phyloP scores from a whole-genome alignment of 2,113 vertebrate genomes.

The Microtus pennsylvanicus region DNA sequence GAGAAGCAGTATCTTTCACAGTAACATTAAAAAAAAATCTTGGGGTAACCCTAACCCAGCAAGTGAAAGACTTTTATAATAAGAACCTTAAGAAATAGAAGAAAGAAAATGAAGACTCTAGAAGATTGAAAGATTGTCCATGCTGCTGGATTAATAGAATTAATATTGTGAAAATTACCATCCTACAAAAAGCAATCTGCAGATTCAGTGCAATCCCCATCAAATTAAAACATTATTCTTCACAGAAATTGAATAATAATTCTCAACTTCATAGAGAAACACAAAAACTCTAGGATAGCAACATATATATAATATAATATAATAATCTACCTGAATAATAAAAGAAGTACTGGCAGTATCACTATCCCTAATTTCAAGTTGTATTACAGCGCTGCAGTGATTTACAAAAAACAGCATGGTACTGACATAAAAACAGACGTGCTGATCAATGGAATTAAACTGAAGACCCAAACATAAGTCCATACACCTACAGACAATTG shows the following conservation, averaged over 20 bases:
- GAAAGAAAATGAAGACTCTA: neutral
- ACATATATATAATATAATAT: too few relatives aligned
- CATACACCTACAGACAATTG: neutral
- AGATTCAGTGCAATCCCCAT: neutral
- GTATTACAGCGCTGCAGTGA: neutral
- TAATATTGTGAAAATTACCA: neutral
- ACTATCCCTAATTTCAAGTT: neutral
- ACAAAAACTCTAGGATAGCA: neutral
- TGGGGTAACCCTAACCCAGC: neutral
- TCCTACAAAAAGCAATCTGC: neutral
- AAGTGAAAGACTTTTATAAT: neutral
- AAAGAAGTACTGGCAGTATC: neutral
- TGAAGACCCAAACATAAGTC: neutral
- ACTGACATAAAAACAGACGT: neutral
- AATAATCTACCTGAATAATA: neutral
- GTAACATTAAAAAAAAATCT: neutral
- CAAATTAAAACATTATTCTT: neutral
- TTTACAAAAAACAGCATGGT: neutral
- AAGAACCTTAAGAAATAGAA: neutral
- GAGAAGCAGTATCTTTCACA: neutral
- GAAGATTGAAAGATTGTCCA: neutral
- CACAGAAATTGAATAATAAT: neutral
- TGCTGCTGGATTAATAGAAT: too few relatives aligned
- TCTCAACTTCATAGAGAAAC: neutral
- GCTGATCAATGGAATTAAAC: neutral